phyloP scores from a whole-genome alignment of 2,797 vertebrate species.

The Urophycis tenuis region DNA sequence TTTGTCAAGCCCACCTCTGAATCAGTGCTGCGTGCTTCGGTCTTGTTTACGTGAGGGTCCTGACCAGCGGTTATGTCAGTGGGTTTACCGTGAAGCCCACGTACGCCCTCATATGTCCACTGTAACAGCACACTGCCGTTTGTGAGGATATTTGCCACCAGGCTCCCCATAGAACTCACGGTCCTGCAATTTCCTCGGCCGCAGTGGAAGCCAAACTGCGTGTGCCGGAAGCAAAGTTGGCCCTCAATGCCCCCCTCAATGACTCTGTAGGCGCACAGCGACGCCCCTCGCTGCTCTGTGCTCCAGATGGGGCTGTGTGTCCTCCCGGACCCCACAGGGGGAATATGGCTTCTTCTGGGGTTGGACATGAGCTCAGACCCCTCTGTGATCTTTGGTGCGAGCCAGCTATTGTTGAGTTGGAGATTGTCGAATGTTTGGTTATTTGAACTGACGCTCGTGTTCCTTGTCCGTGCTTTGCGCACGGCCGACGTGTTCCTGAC shows the following conservation, averaged over 20 bases:
- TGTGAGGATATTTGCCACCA: conserved; percentile 82
- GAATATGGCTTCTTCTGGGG: conserved; percentile 18
- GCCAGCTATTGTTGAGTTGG: conserved; percentile 28
- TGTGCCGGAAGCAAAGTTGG: conserved; percentile 80
- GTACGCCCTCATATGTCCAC: conserved; percentile 63
- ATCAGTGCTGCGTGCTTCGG: conserved; percentile 14
- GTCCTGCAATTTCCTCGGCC: conserved; percentile 67
- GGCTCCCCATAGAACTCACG: conserved; percentile 66
- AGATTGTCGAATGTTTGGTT: conserved; percentile 24
- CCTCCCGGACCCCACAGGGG: conserved; percentile 39
- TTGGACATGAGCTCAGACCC: background rate
- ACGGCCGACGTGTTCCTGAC: conserved; percentile 28
- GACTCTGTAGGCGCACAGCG: conserved; percentile 84
- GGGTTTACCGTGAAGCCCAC: conserved; percentile 9
- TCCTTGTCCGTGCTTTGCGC: conserved; percentile 23
- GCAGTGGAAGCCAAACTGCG: conserved; percentile 75
- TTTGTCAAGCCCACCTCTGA: conserved; percentile 23
- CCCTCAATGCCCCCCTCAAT: conserved; percentile 63
- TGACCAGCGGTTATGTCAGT: background rate
- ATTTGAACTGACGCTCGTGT: conserved; percentile 33
- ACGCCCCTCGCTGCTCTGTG: conserved; percentile 36
- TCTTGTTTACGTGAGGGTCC: background rate
- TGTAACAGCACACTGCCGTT: conserved; percentile 91
- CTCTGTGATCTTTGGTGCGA: conserved; percentile 31
- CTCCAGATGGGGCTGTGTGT: conserved; percentile 33